Conservation (phyloP, 2,797 vertebrate species). For the Myripristis jacobus region DNA sequence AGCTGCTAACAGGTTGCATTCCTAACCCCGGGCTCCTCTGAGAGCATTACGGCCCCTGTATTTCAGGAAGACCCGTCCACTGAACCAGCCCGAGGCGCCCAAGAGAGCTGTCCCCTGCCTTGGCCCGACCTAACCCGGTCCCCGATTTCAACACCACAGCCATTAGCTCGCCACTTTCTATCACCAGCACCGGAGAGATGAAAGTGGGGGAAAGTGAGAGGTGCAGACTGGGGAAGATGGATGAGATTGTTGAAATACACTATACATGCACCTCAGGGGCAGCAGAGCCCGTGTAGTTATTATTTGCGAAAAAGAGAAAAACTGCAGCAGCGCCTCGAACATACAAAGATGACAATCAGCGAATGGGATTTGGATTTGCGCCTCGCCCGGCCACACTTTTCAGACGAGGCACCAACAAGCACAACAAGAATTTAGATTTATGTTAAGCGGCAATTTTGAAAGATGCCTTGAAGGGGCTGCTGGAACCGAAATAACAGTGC, state of each 20-base stretch:
- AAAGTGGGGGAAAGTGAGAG: constrained; percentile 36
- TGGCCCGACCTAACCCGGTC: constrained; percentile 23
- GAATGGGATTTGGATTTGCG: background rate
- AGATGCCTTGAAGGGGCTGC: constrained; percentile 1
- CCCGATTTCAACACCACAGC: constrained; percentile 66
- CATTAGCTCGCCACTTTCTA: constrained; percentile 63
- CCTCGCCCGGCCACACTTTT: background rate
- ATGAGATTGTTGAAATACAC: constrained; percentile 63
- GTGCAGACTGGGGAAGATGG: constrained; percentile 43
- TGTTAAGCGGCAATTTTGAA: constrained; percentile 7
- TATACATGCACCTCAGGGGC: constrained; percentile 31
- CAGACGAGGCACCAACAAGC: constrained; percentile 5
- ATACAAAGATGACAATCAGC: constrained; percentile 12
- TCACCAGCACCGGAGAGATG: constrained; percentile 46
- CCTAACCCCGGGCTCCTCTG: constrained; percentile 34
- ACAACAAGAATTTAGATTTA: constrained; percentile 17
- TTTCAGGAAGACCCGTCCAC: constrained; percentile 48
- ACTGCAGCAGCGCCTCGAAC: constrained; percentile 17
- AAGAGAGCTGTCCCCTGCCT: constrained; percentile 50
- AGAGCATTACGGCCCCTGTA: constrained; percentile 47
- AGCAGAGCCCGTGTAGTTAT: constrained; percentile 6
- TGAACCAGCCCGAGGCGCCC: constrained; percentile 36
- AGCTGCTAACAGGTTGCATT: constrained; percentile 59
- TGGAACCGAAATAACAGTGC: background rate
- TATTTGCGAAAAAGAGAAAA: constrained; percentile 16